A percentile compares a stretch with the other conserved stretches of the same genome.
phyloP scores from a whole-genome alignment of 2,888 invertebrate species.

The Coleophora flavipennella region DNA sequence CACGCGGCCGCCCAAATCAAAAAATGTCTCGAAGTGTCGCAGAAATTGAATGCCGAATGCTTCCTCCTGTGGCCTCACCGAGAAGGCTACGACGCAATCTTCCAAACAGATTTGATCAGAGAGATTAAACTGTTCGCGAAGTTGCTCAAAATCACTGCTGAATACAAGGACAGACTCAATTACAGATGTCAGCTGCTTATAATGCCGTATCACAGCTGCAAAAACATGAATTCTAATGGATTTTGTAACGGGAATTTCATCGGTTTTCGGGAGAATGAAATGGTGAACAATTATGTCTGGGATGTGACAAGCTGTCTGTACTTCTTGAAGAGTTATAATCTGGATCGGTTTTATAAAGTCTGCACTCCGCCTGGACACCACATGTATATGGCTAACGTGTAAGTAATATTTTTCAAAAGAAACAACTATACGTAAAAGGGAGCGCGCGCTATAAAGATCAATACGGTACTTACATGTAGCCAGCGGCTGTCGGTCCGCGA shows the following conservation, averaged over 20 bases:
- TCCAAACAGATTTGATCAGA: constrained; percentile 72
- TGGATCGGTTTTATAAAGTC: constrained; percentile 76
- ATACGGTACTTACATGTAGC: too few relatives aligned
- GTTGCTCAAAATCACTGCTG: constrained; percentile 74
- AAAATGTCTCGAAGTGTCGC: constrained; percentile 74
- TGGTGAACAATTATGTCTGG: constrained; percentile 72
- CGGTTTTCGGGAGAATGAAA: constrained; percentile 33
- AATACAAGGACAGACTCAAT: constrained; percentile 75
- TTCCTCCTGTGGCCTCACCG: constrained; percentile 75
- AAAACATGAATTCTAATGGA: constrained; percentile 8
- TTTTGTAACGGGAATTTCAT: constrained; percentile 8
- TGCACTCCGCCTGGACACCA: constrained; percentile 76
- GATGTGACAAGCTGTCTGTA: constrained; percentile 76
- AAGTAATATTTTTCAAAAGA: constrained; percentile 43
- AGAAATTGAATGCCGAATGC: constrained; percentile 73
- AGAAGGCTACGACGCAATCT: constrained; percentile 72
- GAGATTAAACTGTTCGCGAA: constrained; percentile 76
- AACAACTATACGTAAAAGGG: too few relatives aligned
- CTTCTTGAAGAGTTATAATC: constrained; percentile 72
- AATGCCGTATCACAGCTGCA: constrained; percentile 48
- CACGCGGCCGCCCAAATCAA: constrained; percentile 76
- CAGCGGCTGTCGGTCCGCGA: too few relatives aligned
- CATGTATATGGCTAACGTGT: constrained; percentile 74
- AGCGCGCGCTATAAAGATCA: too few relatives aligned
- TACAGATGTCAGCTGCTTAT: constrained; percentile 74